Evolutionary conservation across 2,113 vertebrate species (phyloP).

Genomic region (Vimba vimba): DNA sequence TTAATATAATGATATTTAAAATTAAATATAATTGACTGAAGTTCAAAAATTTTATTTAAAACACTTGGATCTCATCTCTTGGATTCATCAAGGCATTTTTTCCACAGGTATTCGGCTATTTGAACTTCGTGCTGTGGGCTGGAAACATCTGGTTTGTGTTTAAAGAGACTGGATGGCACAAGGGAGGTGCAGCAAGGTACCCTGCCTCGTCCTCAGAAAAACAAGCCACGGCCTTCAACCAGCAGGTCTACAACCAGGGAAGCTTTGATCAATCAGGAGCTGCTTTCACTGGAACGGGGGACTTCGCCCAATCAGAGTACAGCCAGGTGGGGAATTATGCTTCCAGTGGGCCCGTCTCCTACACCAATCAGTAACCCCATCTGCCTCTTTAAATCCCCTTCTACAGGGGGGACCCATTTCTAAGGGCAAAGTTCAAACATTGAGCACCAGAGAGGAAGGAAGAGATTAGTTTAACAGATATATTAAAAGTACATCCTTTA

Average conservation of each 20-base stretch:
- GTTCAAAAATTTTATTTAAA: neutral
- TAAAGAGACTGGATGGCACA: constrained; percentile 97
- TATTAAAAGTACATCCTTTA: constrained; percentile 10
- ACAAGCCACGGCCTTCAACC: constrained; percentile 83
- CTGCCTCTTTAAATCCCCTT: neutral
- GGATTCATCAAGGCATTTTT: constrained; percentile 4
- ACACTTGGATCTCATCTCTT: too few species aligned
- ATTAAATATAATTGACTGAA: too few species aligned
- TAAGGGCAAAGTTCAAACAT: constrained; percentile 29
- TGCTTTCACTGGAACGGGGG: constrained; percentile 81
- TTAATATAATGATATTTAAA: too few species aligned
- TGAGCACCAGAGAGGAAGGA: neutral
- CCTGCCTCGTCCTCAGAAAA: constrained; percentile 83
- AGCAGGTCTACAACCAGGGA: constrained; percentile 83
- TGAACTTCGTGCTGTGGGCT: constrained; percentile 99
- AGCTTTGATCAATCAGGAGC: constrained; percentile 82
- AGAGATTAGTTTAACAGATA: constrained; percentile 7
- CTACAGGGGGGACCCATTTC: neutral
- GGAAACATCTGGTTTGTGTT: constrained; percentile 99
- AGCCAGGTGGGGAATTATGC: constrained; percentile 83
- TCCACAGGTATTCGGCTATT: constrained; percentile 91
- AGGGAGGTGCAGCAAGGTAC: constrained; percentile 81
- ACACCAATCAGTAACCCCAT: constrained; percentile 54
- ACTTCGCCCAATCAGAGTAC: constrained; percentile 79
- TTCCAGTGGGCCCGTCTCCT: constrained; percentile 83